Percentiles rank a stretch among this genome's conserved stretches.
Evolutionary conservation across 2,888 invertebrate species (phyloP).

Genomic region (Drosophila leonis): DNA sequence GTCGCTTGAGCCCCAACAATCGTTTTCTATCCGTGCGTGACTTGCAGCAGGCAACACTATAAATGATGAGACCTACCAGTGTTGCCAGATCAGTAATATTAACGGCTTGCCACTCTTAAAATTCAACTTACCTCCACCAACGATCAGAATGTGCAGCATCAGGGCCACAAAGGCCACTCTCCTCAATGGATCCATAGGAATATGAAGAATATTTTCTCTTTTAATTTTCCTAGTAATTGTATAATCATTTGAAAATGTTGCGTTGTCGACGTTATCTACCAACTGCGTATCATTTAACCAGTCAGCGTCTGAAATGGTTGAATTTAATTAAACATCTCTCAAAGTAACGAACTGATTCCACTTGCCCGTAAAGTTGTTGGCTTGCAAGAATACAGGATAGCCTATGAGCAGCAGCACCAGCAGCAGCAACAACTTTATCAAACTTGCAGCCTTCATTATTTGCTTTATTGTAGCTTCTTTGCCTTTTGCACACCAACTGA

Average conservation of each 20-base stretch:
- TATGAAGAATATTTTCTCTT: neutral
- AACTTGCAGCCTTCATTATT: conserved; percentile 13
- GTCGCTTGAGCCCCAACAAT: conserved; percentile 14
- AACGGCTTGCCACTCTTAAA: neutral
- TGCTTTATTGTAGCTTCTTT: conserved; percentile 7
- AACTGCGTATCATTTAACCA: conserved; percentile 51
- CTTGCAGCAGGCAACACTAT: conserved; percentile 41
- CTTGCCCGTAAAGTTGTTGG: conserved; percentile 36
- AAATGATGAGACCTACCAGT: conserved; percentile 53
- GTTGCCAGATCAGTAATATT: conserved; percentile 9
- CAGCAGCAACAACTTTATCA: conserved; percentile 13
- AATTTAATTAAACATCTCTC: neutral
- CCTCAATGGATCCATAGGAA: conserved; percentile 21
- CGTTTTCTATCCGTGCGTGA: conserved; percentile 20
- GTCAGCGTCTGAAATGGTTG: conserved; percentile 24
- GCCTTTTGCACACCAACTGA: conserved; percentile 27
- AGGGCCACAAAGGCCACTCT: conserved; percentile 39
- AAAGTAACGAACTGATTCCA: neutral
- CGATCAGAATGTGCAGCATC: conserved; percentile 56
- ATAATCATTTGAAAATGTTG: conserved; percentile 23
- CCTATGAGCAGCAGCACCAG: conserved; percentile 12
- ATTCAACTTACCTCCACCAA: conserved; percentile 49
- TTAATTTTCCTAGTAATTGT: conserved; percentile 9
- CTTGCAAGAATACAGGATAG: conserved; percentile 1
- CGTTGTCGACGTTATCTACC: conserved; percentile 25